A percentile compares a stretch with the other conserved stretches of the same genome.
These are phyloP conservation scores for Sporophila hypoxantha DNA, from an alignment of 2,113 vertebrate species.

Conservation along the genomic window DNA sequence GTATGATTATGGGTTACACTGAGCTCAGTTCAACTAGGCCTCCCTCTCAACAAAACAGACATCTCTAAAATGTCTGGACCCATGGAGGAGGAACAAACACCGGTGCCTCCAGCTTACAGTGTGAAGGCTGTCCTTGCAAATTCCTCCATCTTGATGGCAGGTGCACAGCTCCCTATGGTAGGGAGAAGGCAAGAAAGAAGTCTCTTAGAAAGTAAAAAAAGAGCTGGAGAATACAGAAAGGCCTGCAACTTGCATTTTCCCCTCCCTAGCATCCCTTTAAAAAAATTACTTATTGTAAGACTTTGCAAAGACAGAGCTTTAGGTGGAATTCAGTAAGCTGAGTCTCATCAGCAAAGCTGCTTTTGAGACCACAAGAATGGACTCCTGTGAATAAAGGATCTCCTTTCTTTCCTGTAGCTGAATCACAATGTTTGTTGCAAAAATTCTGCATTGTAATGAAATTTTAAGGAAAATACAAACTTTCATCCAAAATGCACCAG, in stretches of 20 bases:
- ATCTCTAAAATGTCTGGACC: not conserved
- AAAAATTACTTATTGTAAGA: not conserved
- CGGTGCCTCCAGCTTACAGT: slow-evolving; percentile 17
- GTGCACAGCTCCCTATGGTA: not conserved
- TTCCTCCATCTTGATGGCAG: not conserved
- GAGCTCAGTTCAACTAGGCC: not conserved
- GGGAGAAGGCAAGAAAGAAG: slow-evolving; percentile 32
- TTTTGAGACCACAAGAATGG: not conserved
- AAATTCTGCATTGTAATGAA: not conserved
- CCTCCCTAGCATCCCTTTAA: not conserved
- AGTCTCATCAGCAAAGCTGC: not conserved
- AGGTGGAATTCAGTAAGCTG: not conserved
- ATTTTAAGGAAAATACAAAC: not conserved
- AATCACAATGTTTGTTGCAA: not conserved
- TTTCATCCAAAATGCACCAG: not conserved
- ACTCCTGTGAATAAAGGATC: not conserved
- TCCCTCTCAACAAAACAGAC: not conserved
- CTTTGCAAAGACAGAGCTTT: not conserved
- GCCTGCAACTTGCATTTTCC: not conserved
- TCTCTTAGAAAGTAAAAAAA: not conserved
- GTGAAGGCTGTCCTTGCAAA: slow-evolving; percentile 16
- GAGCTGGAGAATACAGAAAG: not conserved
- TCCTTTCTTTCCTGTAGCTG: not conserved
- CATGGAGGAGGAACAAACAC: not conserved
- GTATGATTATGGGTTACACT: not conserved